Evolutionary conservation across 2,888 invertebrate genomes (phyloP).

Genomic region (Phyllotreta striolata): DNA sequence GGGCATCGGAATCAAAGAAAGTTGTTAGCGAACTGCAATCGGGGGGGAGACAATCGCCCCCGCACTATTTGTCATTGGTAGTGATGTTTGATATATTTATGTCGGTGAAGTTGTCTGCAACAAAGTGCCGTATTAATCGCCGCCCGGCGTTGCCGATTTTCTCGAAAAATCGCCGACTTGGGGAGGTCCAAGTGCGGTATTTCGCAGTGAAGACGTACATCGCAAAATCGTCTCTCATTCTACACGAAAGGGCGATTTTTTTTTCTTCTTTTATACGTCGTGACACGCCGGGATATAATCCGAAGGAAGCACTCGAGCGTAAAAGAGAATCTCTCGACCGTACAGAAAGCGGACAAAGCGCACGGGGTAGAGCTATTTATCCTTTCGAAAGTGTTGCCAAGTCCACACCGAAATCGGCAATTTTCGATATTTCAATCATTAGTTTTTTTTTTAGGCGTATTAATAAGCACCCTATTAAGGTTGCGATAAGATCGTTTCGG

Average conservation of each 20-base stretch:
- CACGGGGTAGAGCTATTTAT: slow-evolving; percentile 15
- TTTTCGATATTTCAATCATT: no score
- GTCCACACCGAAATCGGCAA: neutral
- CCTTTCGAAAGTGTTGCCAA: neutral
- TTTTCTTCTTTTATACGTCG: slow-evolving; percentile 27
- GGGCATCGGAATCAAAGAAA: slow-evolving; percentile 13
- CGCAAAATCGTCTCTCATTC: no score
- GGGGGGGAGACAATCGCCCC: slow-evolving; percentile 44
- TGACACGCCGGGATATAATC: slow-evolving; percentile 33
- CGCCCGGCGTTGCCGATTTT: slow-evolving; percentile 19
- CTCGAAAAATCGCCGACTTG: neutral
- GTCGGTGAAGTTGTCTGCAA: slow-evolving; percentile 57
- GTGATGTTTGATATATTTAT: slow-evolving; percentile 62
- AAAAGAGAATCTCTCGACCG: slow-evolving; percentile 37
- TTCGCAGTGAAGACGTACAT: neutral
- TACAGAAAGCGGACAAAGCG: slow-evolving; percentile 28
- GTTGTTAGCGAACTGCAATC: slow-evolving; percentile 28
- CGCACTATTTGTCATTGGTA: slow-evolving; percentile 60
- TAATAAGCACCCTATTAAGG: neutral
- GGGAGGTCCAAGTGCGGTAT: neutral
- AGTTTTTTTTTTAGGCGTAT: no score
- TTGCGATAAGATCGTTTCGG: slow-evolving; percentile 3
- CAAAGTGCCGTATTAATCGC: slow-evolving; percentile 57
- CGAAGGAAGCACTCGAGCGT: slow-evolving; percentile 32
- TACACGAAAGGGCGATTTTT: no score